A percentile compares a stretch with the other conserved stretches of the same genome.
phyloP scores from a whole-genome alignment of 2,888 invertebrate species.

The Tholera decimalis region DNA sequence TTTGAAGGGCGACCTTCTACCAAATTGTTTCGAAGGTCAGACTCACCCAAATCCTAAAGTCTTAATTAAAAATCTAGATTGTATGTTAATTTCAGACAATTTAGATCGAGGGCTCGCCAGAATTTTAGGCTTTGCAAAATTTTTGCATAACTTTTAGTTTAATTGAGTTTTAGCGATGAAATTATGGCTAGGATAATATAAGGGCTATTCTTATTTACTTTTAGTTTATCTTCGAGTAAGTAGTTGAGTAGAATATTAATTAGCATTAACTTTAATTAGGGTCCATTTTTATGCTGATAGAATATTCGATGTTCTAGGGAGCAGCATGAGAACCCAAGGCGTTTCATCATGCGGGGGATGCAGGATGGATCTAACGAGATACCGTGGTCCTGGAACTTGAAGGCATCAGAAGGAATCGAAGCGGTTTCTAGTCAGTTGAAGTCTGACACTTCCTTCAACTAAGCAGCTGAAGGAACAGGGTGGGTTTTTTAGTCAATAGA shows the following conservation, averaged over 20 bases:
- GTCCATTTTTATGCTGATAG: not conserved
- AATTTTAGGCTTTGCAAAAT: slow-evolving; percentile 51
- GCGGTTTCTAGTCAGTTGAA: no score
- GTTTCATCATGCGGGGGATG: no score
- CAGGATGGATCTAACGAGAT: no score
- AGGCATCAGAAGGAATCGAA: no score
- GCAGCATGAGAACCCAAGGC: no score
- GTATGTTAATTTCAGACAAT: slow-evolving; percentile 64
- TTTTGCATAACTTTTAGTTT: slow-evolving; percentile 52
- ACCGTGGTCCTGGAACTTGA: no score
- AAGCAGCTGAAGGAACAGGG: no score
- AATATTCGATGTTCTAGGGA: not conserved
- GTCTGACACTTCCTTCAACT: no score
- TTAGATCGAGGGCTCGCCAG: slow-evolving; percentile 43
- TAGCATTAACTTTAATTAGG: not conserved
- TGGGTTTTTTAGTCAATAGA: no score
- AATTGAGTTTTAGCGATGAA: slow-evolving; percentile 44
- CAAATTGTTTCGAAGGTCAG: slow-evolving; percentile 40
- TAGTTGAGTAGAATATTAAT: slow-evolving; percentile 3
- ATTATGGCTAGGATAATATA: slow-evolving; percentile 23
- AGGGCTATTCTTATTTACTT: slow-evolving; percentile 19
- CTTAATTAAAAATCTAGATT: slow-evolving; percentile 64
- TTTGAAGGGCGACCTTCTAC: slow-evolving; percentile 38
- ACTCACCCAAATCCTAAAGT: slow-evolving; percentile 42
- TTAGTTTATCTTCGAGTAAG: not conserved